Evolutionary conservation across 2,113 vertebrate genomes (phyloP), one percentile per base, ranked within the genome.

Genomic region (Prunella himalayana): DNA sequence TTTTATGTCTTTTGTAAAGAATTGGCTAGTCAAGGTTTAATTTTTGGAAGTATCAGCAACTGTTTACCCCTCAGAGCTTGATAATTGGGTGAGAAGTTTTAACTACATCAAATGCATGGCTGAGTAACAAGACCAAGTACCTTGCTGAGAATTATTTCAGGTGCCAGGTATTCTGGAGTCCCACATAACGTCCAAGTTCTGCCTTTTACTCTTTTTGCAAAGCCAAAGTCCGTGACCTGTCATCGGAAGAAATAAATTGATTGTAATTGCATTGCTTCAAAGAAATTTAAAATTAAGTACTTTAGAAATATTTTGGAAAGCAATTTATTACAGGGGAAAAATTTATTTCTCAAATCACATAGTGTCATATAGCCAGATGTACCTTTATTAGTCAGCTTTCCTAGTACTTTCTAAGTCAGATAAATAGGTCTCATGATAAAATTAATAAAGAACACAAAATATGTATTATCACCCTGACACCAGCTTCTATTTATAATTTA

Each of bases 131-230:
- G 56, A 75, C 64, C 56, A 78, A 75, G 70, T 92, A 99, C 99
- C 99, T 99, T 99, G 99, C 99, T 99, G 97, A 99, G 99, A 98
- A 99, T 99, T 97, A 99, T 99, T 98, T 99, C 99, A 94, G 99
- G 99, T 96, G 99, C 99, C 97, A 99, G 97, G 94, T 99, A 99
- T 97, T 99, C 99, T 94, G 99, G 99, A 95, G 99, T 99, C 68
- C 99, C 99, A 97, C 99, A 99, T 98, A 99, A 98, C 91, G 99
- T 99, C 99, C 99, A 99, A 94, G 99, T 99, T 97, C 99, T 98
- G 92, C 99, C 99, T 98, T 99, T 99, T 98, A 99, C 99, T 98
- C 98, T 99, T 98, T 99, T 99, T 97, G 99, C 99, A 98, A 99
- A 99, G 61, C 99, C 99, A 59, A 99, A 99, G 97, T 99, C 99